phyloP scores from a whole-genome alignment of 2,113 vertebrate genomes.

The Pelecanoides urinatrix region DNA sequence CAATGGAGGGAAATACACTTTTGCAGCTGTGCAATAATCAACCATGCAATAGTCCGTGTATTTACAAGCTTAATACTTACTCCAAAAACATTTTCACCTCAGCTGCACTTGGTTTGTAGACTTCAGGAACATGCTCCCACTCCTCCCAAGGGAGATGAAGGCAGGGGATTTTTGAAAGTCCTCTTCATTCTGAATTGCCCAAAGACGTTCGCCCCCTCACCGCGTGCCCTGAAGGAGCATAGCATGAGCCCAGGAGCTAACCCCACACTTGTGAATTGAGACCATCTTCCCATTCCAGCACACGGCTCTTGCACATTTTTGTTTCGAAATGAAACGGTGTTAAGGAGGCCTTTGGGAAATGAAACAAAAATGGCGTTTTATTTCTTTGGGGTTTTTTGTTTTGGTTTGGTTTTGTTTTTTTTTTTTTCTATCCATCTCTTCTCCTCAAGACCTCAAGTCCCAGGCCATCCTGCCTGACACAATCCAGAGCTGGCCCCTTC shows the following conservation, averaged over 20 bases:
- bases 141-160: not conserved
- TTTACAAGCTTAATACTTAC: not conserved
- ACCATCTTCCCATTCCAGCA: not conserved
- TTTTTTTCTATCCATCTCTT: not conserved
- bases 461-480: conserved; percentile 8
- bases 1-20: not conserved
- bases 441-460: conserved; percentile 9
- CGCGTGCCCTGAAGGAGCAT: not conserved
- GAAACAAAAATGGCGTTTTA: not conserved
- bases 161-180: not conserved
- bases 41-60: not conserved
- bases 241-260: not conserved
- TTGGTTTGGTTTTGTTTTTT: too few relatives aligned
- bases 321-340: not conserved
- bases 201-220: not conserved
- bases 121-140: not conserved
- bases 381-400: not conserved
- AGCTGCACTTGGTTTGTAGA: not conserved
- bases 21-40: not conserved
- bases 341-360: conserved; percentile 41
- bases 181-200: not conserved
- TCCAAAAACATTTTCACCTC: not conserved
- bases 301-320: not conserved
- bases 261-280: conserved; percentile 47
- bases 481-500: conserved; percentile 27